Evolutionary conservation across 2,797 vertebrate genomes (phyloP).

Genomic region (Melopsittacus undulatus): DNA sequence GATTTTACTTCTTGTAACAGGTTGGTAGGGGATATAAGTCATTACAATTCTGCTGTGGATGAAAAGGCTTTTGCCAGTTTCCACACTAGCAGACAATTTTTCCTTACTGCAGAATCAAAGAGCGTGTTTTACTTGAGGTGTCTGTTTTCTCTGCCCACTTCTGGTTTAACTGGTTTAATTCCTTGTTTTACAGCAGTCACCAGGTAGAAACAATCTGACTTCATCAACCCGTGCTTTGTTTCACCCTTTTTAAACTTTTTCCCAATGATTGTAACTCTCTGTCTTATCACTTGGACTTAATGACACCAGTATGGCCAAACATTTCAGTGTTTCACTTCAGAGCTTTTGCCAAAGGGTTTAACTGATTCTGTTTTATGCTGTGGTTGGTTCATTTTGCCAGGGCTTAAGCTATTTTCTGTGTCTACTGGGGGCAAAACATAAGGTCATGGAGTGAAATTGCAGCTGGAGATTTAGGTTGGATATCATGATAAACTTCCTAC

Average conservation of each 20-base stretch:
- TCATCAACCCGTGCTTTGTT: neutral
- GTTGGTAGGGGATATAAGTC: neutral
- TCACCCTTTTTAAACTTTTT: neutral
- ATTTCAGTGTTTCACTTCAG: neutral
- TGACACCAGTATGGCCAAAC: neutral
- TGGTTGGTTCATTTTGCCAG: neutral
- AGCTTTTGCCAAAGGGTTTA: neutral
- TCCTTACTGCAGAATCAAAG: neutral
- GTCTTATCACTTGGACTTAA: neutral
- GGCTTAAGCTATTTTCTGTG: neutral
- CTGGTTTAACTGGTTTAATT: neutral
- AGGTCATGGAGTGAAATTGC: neutral
- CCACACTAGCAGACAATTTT: neutral
- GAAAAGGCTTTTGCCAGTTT: neutral
- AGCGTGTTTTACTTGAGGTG: neutral
- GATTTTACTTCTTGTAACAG: neutral
- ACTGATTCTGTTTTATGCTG: neutral
- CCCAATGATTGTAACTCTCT: neutral
- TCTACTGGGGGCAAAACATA: neutral
- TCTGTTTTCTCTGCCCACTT: neutral
- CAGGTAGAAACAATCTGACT: neutral
- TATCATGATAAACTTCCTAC: neutral
- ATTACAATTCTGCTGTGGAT: neutral
- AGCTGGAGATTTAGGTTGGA: neutral
- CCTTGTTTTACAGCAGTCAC: neutral